A percentile compares a stretch with the other conserved stretches of the same genome.
These are phyloP conservation scores for Mythimna ferrago DNA, from an alignment of 2,888 invertebrate genomes.

Conservation along the genomic window DNA sequence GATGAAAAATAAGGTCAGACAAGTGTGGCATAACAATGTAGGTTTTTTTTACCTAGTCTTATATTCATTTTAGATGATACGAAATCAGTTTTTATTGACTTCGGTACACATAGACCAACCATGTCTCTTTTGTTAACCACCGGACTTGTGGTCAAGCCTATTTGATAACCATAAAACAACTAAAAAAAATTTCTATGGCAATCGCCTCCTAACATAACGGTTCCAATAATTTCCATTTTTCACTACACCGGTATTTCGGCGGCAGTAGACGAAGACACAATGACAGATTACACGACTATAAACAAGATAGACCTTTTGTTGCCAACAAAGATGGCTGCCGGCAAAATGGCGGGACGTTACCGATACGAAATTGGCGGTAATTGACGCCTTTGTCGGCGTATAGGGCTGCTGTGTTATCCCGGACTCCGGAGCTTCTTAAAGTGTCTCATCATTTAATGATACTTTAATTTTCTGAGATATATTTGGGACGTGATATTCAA, in stretches of 20 bases:
- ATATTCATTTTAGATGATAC: neutral
- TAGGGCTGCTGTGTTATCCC: conserved; percentile 57
- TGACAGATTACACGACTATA: conserved; percentile 61
- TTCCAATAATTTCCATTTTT: conserved; percentile 35
- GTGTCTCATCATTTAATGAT: conserved; percentile 57
- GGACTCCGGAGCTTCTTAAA: conserved; percentile 40
- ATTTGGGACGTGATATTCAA: conserved; percentile 6
- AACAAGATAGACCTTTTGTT: conserved; percentile 66
- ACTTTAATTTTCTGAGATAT: conserved; percentile 41
- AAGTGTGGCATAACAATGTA: conserved; percentile 5
- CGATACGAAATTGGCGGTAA: conserved; percentile 71
- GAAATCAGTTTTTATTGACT: neutral
- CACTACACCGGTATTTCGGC: conserved; percentile 42
- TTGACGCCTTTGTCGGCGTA: conserved; percentile 65
- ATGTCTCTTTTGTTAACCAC: neutral
- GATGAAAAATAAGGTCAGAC: conserved; percentile 16
- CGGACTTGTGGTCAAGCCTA: conserved; percentile 5
- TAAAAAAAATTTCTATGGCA: conserved; percentile 16
- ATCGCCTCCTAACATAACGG: conserved; percentile 35
- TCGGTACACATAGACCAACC: neutral
- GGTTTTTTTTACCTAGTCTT: neutral
- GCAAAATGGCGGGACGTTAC: conserved; percentile 64
- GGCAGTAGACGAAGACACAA: conserved; percentile 41
- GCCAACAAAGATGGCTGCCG: conserved; percentile 64
- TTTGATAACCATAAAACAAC: conserved; percentile 9